phyloP scores from a whole-genome alignment of 1,140 invertebrate species.

The Yoshiicerus persimilis region DNA sequence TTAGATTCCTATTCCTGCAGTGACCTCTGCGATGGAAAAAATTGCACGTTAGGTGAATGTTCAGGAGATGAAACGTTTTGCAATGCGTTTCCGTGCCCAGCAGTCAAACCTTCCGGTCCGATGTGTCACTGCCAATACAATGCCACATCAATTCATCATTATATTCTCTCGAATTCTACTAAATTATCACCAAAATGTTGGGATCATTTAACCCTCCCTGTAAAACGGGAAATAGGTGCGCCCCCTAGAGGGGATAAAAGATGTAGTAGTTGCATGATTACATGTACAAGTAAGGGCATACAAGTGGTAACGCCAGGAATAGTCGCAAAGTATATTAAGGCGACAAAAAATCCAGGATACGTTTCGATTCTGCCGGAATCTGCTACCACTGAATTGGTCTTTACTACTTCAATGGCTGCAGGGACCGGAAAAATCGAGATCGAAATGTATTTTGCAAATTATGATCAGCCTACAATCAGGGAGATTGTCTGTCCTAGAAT shows the following conservation, averaged over 20 bases:
- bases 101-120: neutral
- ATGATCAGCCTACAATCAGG: neutral
- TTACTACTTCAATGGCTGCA: neutral
- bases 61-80: neutral
- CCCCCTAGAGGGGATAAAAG: neutral
- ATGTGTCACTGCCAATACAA: neutral
- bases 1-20: neutral
- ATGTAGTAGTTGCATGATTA: neutral
- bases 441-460: neutral
- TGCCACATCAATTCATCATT: neutral
- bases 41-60: neutral
- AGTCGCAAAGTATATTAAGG: neutral
- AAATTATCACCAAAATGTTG: neutral
- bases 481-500: neutral
- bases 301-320: neutral
- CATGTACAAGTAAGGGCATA: neutral
- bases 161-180: neutral
- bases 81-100: neutral
- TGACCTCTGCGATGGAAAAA: neutral
- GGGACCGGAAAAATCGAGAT: neutral
- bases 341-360: neutral
- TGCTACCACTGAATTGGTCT: neutral
- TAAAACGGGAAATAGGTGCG: neutral
- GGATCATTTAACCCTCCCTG: neutral
- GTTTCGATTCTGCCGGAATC: neutral